Base-by-base conservation (phyloP, 2,888 invertebrate genomes). In the Allacma fusca region DNA sequence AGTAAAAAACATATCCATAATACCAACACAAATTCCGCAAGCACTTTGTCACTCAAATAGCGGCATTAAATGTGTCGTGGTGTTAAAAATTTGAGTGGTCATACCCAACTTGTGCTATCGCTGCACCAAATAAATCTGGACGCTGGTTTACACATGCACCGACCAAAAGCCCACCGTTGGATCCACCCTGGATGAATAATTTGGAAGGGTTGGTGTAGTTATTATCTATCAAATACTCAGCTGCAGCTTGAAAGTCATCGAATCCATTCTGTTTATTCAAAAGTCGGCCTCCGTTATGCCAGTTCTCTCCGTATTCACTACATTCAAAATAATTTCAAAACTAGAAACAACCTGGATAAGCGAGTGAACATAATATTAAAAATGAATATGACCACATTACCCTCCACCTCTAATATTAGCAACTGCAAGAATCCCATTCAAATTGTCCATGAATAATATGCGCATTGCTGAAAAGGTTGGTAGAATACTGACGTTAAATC, bases 351-450 rank as follows among this genome's bases (percentile, higher is more conserved):
- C 13, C 40, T n/a, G n/a, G n/a, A n/a, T n/a, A n/a, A n/a, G n/a
- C n/a, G n/a, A n/a, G n/a, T n/a, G n/a, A n/a, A n/a, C n/a, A n/a
- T n/a, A 7, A 75, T 19, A 21, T 43, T 24, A 26, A 0, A 28
- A 68, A n/a, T 44, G 5, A 69, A 75, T 24, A 62, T 4, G 23
- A 4, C 62, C 5, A 62, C 86, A 90, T 88, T 86, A 95, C 94
- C 97, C 97, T 85, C 98, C 98, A 75, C 98, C 98, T 69, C 98
- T 90, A 75, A 98, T 93, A 88, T 98, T 99, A 29, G 98, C 94
- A 82, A 96, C 90, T 21, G 96, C 98, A 81, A 95, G 90, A 73
- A 97, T 90, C 0, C 97, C 98, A 86, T 92, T 90, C 82, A 97
- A 92, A 85, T 95, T 92, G 85, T 96, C 93, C 86, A 98, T 92